These are phyloP conservation scores for Pygoscelis adeliae DNA, from an alignment of 2,113 vertebrate genomes.

Conservation along the genomic window DNA sequence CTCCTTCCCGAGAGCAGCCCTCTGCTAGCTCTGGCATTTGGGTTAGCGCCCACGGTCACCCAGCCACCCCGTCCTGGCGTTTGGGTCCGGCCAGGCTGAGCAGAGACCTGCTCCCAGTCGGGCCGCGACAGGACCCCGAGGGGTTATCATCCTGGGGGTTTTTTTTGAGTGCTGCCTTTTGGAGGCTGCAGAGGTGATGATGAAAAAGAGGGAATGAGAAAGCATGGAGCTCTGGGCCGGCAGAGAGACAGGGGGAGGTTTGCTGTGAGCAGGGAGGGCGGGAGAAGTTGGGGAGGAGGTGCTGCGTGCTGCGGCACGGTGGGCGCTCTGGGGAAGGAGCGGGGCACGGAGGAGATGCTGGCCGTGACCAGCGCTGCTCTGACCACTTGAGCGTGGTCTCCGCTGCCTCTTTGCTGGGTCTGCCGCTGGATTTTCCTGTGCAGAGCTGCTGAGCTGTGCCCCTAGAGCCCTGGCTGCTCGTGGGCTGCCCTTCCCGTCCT, in stretches of 20 bases:
- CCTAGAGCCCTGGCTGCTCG: not conserved
- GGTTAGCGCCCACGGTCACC: not conserved
- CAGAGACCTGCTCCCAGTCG: not conserved
- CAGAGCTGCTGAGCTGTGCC: not conserved
- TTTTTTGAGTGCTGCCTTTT: not conserved
- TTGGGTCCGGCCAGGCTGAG: not conserved
- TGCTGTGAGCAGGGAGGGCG: not conserved
- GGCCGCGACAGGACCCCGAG: not conserved
- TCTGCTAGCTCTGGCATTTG: rapidly evolving
- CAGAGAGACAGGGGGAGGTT: not conserved
- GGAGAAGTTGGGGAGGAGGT: not conserved
- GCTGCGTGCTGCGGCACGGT: not conserved
- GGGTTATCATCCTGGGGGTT: too few species aligned
- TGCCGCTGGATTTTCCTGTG: not conserved
- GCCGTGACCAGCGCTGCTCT: rapidly evolving
- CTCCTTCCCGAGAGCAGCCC: rapidly evolving
- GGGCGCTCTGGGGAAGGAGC: not conserved
- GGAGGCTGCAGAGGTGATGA: not conserved
- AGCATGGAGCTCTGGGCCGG: not conserved
- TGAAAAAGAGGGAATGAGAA: not conserved
- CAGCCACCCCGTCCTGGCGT: not conserved
- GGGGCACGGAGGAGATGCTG: not conserved
- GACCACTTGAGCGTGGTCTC: rapidly evolving
- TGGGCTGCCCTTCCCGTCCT: not conserved
- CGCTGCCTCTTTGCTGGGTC: not conserved